Base-by-base conservation (phyloP, 1,140 invertebrate genomes). In the Drosophila sp. region DNA sequence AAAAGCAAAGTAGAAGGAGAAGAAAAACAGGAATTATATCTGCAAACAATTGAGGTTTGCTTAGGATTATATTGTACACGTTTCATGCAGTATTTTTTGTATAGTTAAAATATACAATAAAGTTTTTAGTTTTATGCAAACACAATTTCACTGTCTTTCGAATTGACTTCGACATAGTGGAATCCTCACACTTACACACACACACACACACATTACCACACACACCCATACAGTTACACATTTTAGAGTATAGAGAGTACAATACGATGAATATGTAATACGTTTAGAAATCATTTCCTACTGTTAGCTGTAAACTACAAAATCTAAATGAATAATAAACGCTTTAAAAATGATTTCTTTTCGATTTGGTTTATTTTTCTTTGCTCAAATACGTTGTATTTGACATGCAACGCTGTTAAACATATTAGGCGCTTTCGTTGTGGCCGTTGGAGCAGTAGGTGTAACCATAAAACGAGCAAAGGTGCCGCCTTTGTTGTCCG, bases 401-500 rank as follows among this genome's bases (percentile, higher is more conserved):
- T 91, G 91, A 69, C 91, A 91, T 5, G 82, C 91, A 9, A 90
- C 78, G 51, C 79, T 82, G 32, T 73, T 91, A 18, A 83, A 90
- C 75, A 90, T 78, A n/a, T 87, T 84, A 5, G 64, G 41, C 1
- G 69, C 29, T 13, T 87, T 84, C 0, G 66, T 50, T 0, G 61
- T 45, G 0, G 69, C 69, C 7, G 77, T 76, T 6, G 80, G 78
- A 0, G 64, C 74, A 27, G 91, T 76, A 3, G 90, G 89, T 7
- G 78, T 76, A 5, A 92, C 73, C 50, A 91, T 38, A 14, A 95
- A 76, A 4, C 93, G 92, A 0, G 93, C 93, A 80, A 94, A 95
- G 7, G 94, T 94, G 8, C 94, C 94, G 83, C 94, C 96, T 0
- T 96, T 89, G 2, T 27, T 63, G 16, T 97, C 97, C 0, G 94